Base-by-base conservation (phyloP, 2,888 invertebrate species). In the Dexiosoma caninum region DNA sequence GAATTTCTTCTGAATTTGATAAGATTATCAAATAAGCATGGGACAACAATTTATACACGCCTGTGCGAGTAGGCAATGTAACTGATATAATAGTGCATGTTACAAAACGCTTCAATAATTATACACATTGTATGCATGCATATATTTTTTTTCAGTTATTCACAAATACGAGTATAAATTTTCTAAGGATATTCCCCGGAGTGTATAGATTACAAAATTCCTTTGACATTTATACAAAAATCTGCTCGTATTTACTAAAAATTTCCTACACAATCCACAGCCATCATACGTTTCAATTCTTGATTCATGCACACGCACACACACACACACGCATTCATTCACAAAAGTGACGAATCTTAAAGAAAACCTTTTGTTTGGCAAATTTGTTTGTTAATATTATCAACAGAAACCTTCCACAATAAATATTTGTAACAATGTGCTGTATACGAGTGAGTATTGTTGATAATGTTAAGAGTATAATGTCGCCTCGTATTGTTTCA, bases 131-230 rank as follows among this genome's bases (percentile, higher is more conserved):
- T n/a, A n/a, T n/a, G n/a, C n/a, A n/a, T n/a, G n/a, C n/a, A n/a
- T n/a, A n/a, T n/a, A n/a, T n/a, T n/a, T 9, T 44, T 57, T 62
- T 75, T 66, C 21, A 19, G 76, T 76, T 75, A 76, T 70, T 80
- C 35, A 80, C n/a, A n/a, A n/a, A 81, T 76, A 72, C 64, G 23
- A 55, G 27, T 49, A 80, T n/a, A n/a, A n/a, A n/a, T 67, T 55
- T 72, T 51, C 21, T 40, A 23, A 14, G 44, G 19, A 72, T 69
- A 74, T 82, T 82, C 82, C 82, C 82, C 27, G 4, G 57, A 55
- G 79, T 70, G 82, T 79, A 77, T 82, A 82, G 79, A 82, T 82
- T 82, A 82, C 82, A 77, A 40, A 42, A 70, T 57, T 19, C 6
- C 6, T 27, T 62, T 44, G n/a, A 71, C 42, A 78, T 37, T 55